Evolutionary conservation across 64 coral and sea anemone species (phyloP).

Genomic region (Astreopora myriophthalma): DNA sequence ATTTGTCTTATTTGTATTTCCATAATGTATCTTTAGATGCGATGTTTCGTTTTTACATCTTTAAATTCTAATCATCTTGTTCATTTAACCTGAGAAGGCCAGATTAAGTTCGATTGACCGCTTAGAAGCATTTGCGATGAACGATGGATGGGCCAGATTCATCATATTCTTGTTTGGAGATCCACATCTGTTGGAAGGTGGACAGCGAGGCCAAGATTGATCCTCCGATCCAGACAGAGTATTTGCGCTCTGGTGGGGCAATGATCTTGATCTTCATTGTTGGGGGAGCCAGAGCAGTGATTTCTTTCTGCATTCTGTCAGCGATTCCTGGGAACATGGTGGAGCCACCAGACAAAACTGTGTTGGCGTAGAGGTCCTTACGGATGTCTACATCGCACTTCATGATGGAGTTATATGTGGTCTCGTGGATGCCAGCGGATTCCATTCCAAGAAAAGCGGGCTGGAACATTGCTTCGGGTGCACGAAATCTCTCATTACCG

Average conservation of each 20-base stretch:
- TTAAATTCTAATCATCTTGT: not conserved
- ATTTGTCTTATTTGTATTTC: not conserved
- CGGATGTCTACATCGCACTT: constrained; percentile 67
- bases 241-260: constrained; percentile 61
- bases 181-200: constrained; percentile 66
- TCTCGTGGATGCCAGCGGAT: constrained; percentile 66
- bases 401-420: constrained; percentile 64
- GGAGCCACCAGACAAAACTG: constrained; percentile 71
- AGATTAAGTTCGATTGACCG: not conserved
- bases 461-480: constrained; percentile 55
- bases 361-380: constrained; percentile 76
- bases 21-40: not conserved
- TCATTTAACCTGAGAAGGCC: not conserved
- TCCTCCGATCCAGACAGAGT: constrained; percentile 63
- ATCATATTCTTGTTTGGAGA: constrained; percentile 56
- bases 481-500: constrained; percentile 65
- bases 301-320: constrained; percentile 59
- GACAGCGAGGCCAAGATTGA: constrained; percentile 54
- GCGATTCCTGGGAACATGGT: constrained; percentile 65
- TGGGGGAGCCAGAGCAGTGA: constrained; percentile 31
- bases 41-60: not conserved
- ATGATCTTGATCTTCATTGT: constrained; percentile 49
- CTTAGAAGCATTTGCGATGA: constrained; percentile 42
- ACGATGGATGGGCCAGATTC: constrained; percentile 51
- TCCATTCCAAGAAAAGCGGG: constrained; percentile 74